These are phyloP conservation scores for Rhyacophila brunnea DNA, from an alignment of 1,140 invertebrate genomes.

Conservation along the genomic window DNA sequence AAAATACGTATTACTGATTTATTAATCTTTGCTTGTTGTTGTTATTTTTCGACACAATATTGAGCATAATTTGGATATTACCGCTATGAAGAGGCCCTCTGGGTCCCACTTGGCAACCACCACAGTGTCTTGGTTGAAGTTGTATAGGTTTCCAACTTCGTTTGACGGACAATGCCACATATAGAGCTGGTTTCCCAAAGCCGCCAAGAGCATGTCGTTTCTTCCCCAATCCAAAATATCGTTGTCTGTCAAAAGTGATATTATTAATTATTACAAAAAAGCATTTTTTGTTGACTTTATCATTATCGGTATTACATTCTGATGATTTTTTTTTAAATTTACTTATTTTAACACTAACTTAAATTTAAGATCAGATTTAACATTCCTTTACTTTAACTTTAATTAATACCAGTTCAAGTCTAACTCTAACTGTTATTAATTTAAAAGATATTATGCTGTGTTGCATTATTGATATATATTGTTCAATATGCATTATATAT, in stretches of 20 bases:
- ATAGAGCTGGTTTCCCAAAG: slow-evolving; percentile 17
- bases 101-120: slow-evolving; percentile 22
- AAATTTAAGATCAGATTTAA: too few relatives aligned
- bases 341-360: too few relatives aligned
- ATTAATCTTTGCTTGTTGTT: not conserved
- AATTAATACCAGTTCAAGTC: too few relatives aligned
- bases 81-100: slow-evolving; percentile 17
- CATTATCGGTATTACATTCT: too few relatives aligned
- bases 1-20: not conserved
- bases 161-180: slow-evolving; percentile 24
- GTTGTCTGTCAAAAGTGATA: slow-evolving; percentile 18
- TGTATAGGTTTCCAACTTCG: slow-evolving; percentile 12
- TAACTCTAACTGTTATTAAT: too few relatives aligned
- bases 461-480: too few relatives aligned
- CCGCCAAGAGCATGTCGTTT: slow-evolving; percentile 16
- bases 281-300: too few relatives aligned
- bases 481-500: too few relatives aligned
- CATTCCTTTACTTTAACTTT: too few relatives aligned
- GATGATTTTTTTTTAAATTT: too few relatives aligned
- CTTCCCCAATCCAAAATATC: slow-evolving; percentile 29
- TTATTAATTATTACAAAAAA: not conserved
- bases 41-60: not conserved
- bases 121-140: slow-evolving; percentile 15
- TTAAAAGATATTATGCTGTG: too few relatives aligned
- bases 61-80: slow-evolving; percentile 4